Percentiles rank a stretch among this genome's conserved stretches.
phyloP scores from a whole-genome alignment of 1,140 invertebrate genomes.

The Drosophila nigromelanica region DNA sequence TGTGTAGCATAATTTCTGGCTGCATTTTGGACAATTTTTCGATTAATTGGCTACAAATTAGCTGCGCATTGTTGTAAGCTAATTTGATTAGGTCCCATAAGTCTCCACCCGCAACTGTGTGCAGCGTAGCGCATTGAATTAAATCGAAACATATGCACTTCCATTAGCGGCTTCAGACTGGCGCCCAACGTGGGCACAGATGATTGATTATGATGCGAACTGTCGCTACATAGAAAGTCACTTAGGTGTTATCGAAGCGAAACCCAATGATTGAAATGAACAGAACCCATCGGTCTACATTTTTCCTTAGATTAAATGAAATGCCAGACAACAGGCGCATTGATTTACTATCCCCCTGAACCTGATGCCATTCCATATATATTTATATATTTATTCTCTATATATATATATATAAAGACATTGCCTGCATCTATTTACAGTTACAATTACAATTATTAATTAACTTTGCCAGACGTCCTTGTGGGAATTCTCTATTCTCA shows the following conservation, averaged over 20 bases:
- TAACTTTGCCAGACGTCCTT: conserved; percentile 20
- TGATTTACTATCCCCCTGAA: conserved; percentile 5
- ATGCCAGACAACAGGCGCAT: conserved; percentile 2
- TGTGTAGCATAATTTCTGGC: conserved; percentile 20
- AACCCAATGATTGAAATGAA: neutral
- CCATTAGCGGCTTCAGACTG: neutral
- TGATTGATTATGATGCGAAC: conserved; percentile 41
- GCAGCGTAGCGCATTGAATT: conserved; percentile 16
- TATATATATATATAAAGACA: neutral
- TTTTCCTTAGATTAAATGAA: neutral
- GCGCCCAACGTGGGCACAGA: conserved; percentile 6
- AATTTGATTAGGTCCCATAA: conserved; percentile 49
- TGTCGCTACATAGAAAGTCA: conserved; percentile 47
- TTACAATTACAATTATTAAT: conserved; percentile 15
- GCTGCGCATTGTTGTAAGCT: conserved; percentile 30
- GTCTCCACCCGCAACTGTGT: neutral
- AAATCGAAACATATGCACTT: conserved; percentile 12
- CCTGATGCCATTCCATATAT: conserved; percentile 7
- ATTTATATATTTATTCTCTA: no score
- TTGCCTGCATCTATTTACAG: neutral
- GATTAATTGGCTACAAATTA: conserved; percentile 62
- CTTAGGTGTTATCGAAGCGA: conserved; percentile 32
- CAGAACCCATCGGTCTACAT: neutral
- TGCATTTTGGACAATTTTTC: conserved; percentile 33
- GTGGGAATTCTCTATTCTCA: conserved; percentile 6